Evolutionary conservation across 2,888 invertebrate genomes (phyloP).

Genomic region (Orthosia cruda): DNA sequence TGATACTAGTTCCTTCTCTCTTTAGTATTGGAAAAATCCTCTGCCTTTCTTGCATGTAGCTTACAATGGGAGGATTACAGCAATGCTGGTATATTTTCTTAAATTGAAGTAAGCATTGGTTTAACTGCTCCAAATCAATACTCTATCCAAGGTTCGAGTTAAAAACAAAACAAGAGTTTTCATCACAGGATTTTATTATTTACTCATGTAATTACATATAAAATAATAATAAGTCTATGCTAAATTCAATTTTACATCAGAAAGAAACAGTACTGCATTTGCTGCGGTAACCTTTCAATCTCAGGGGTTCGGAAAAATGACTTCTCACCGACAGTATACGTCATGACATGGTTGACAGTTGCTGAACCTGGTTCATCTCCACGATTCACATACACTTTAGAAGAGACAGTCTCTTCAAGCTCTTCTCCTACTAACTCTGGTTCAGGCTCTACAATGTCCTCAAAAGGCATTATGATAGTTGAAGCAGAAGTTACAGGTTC

Average conservation of each 20-base stretch:
- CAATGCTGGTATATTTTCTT: too few relatives aligned
- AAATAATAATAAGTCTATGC: slow-evolving; percentile 36
- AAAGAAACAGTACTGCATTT: slow-evolving; percentile 87
- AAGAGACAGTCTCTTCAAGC: slow-evolving; percentile 85
- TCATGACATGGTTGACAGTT: slow-evolving; percentile 87
- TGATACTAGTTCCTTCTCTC: too few relatives aligned
- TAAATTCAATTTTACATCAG: slow-evolving; percentile 75
- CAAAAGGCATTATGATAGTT: slow-evolving; percentile 70
- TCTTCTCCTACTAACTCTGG: slow-evolving; percentile 86
- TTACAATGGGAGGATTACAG: too few relatives aligned
- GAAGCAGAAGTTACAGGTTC: slow-evolving; percentile 78
- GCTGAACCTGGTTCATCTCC: slow-evolving; percentile 84
- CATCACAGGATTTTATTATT: slow-evolving; percentile 38
- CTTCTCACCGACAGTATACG: slow-evolving; percentile 86
- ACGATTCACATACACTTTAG: slow-evolving; percentile 83
- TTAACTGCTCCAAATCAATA: too few relatives aligned
- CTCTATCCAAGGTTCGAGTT: too few relatives aligned
- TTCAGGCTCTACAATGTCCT: slow-evolving; percentile 78
- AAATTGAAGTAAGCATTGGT: too few relatives aligned
- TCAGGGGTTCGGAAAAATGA: slow-evolving; percentile 85
- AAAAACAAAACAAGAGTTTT: slow-evolving; percentile 4
- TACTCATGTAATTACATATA: neutral
- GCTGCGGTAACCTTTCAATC: slow-evolving; percentile 85
- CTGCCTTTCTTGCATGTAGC: too few relatives aligned
- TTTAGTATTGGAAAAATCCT: too few relatives aligned